These are phyloP conservation scores for Xanthia icteritia DNA, from an alignment of 2,888 invertebrate genomes.

Conservation along the genomic window DNA sequence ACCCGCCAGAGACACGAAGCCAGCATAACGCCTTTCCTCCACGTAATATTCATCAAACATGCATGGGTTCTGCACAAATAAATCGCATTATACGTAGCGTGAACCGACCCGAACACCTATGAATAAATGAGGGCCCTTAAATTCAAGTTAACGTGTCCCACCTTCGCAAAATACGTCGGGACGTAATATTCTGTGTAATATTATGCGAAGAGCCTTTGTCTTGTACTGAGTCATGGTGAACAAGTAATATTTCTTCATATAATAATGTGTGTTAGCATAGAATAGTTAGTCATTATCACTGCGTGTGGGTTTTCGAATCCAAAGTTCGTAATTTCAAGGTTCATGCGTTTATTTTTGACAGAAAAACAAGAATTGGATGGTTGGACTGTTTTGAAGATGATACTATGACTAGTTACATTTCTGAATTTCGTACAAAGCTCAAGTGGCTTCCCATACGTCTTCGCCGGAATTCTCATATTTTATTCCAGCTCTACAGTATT, in stretches of 20 bases:
- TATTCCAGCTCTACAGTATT: too few species aligned
- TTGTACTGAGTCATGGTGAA: conserved; percentile 53
- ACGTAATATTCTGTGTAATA: conserved; percentile 48
- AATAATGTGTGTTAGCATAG: conserved; percentile 7
- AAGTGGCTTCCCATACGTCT: too few species aligned
- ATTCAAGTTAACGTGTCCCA: conserved; percentile 71
- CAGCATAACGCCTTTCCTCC: conserved; percentile 28
- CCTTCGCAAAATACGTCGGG: conserved; percentile 41
- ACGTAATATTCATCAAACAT: conserved; percentile 78
- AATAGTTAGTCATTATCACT: conserved; percentile 21
- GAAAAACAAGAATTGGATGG: background rate
- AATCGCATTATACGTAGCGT: conserved; percentile 79
- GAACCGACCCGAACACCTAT: conserved; percentile 71
- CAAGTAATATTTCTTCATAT: conserved; percentile 42
- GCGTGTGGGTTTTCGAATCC: conserved; percentile 11
- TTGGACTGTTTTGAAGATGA: background rate
- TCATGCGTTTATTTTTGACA: background rate
- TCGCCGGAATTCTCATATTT: too few species aligned
- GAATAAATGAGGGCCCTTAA: conserved; percentile 79
- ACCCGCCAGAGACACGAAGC: conserved; percentile 41
- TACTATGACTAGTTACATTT: background rate
- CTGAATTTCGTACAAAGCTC: too few species aligned
- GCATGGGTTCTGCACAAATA: conserved; percentile 79
- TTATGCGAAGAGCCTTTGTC: conserved; percentile 51
- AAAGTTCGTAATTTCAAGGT: conserved; percentile 1